A percentile compares a stretch with the other conserved stretches of the same genome.
phyloP scores from a whole-genome alignment of 2,113 vertebrate species.

The Hyaena hyaena region DNA sequence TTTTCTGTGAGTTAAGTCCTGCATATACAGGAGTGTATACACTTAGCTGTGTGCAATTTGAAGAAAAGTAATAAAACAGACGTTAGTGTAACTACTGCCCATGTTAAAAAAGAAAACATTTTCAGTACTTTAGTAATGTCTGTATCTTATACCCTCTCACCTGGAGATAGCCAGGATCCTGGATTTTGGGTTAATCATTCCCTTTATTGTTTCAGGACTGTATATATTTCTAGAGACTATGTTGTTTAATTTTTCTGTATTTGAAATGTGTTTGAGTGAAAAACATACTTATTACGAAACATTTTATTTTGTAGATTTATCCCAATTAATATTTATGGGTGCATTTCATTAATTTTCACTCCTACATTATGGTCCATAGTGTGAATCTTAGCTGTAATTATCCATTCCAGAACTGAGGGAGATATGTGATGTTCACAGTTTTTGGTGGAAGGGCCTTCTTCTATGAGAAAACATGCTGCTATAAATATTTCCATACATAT shows the following conservation, averaged over 20 bases:
- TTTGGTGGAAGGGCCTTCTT: background rate
- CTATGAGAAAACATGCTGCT: background rate
- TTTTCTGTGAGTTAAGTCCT: background rate
- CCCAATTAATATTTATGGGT: background rate
- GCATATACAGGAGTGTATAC: background rate
- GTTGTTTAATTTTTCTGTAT: background rate
- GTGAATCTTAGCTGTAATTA: background rate
- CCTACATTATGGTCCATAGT: background rate
- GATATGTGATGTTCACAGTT: background rate
- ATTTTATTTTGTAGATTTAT: background rate
- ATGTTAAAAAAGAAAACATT: background rate
- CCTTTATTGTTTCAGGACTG: background rate
- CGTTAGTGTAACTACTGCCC: background rate
- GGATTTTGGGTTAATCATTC: background rate
- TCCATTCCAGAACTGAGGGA: background rate
- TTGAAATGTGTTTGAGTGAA: background rate
- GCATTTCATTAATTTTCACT: conserved; percentile 9
- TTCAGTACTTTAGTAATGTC: background rate
- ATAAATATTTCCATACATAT: background rate
- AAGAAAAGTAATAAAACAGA: background rate
- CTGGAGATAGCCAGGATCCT: background rate
- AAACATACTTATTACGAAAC: background rate
- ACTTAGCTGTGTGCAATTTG: background rate
- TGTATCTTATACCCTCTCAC: background rate
- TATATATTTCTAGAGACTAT: background rate